Base-by-base conservation (phyloP, 2,113 vertebrate genomes). In the Galemys pyrenaicus region DNA sequence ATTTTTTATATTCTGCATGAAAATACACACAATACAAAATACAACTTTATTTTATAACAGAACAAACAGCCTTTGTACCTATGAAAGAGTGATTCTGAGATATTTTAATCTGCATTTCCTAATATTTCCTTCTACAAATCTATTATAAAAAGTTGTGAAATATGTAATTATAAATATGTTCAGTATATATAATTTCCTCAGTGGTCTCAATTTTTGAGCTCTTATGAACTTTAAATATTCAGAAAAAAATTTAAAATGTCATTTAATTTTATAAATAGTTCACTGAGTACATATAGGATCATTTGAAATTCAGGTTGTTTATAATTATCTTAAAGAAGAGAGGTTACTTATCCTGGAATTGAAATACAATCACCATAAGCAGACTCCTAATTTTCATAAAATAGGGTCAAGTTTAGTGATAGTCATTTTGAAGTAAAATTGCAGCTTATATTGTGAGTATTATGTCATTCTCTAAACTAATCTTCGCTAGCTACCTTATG, bases 301-400 rank as follows among this genome's bases (percentile, higher is more conserved):
- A 83, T 68, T 71, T 65, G 60, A 90, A 91, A 95, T 60, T 62
- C 32, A 24, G 74, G 11, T 56, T 86, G 3, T 49, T 88, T 89
- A 65, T 51, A 30, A 88, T 67, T 89, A 56, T 54, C 17, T 71
- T 64, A 54, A 81, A 56, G 11, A 78, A 73, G 10, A 44, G 7
- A 75, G 2, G 1, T 30, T 85, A 26, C 46, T 79, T 87, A n/a
- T 5, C 6, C 9, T 56, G 60, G 5, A 77, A 75, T 17, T 41
- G 32, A 79, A 92, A 39, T 9, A 28, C 17, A 49, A 32, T 10
- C 73, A 54, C 2, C 65, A 64, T 1, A 54, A 60, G 7, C 1
- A 49, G 13, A 17, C 9, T 73, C 6, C 13, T 58, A n/a, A 22
- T 62, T 91, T 79, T 65, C 3, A 28, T 58, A 80, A 83, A 89